These are phyloP conservation scores for Cephus cinctus DNA, from an alignment of 1,140 invertebrate genomes.

Conservation along the genomic window DNA sequence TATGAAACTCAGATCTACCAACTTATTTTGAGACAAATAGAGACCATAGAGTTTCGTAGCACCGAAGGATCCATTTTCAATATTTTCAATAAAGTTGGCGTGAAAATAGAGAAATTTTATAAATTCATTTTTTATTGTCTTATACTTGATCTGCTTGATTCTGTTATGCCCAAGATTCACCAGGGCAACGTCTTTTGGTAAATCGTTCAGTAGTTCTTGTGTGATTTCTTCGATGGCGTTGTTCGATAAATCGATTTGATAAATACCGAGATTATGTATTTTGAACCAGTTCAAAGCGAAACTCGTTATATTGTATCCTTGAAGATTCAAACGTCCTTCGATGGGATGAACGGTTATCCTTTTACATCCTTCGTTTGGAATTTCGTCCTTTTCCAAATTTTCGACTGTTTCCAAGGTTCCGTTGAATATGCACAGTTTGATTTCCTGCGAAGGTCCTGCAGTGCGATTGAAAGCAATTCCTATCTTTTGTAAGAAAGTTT, in stretches of 20 bases:
- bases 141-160: conserved; percentile 13
- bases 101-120: conserved; percentile 22
- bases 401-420: conserved; percentile 22
- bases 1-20: conserved; percentile 23
- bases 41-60: conserved; percentile 23
- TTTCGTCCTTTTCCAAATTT: conserved; percentile 12
- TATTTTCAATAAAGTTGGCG: conserved; percentile 25
- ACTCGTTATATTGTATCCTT: conserved; percentile 17
- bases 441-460: background rate
- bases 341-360: conserved; percentile 16
- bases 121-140: conserved; percentile 29
- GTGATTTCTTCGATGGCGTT: conserved; percentile 35
- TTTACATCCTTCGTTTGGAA: conserved; percentile 14
- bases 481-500: background rate
- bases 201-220: conserved; percentile 30
- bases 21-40: conserved; percentile 20
- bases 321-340: conserved; percentile 17
- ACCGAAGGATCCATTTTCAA: conserved; percentile 27
- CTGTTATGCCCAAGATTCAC: conserved; percentile 25
- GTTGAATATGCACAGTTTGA: conserved; percentile 27
- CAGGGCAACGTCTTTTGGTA: conserved; percentile 21
- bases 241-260: conserved; percentile 22
- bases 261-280: conserved; percentile 14
- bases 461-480: background rate
- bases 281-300: conserved; percentile 37